Percentiles rank a stretch among this genome's conserved stretches.
Conservation (phyloP, 2,888 invertebrate species). For the Podotricha telesiphe region DNA sequence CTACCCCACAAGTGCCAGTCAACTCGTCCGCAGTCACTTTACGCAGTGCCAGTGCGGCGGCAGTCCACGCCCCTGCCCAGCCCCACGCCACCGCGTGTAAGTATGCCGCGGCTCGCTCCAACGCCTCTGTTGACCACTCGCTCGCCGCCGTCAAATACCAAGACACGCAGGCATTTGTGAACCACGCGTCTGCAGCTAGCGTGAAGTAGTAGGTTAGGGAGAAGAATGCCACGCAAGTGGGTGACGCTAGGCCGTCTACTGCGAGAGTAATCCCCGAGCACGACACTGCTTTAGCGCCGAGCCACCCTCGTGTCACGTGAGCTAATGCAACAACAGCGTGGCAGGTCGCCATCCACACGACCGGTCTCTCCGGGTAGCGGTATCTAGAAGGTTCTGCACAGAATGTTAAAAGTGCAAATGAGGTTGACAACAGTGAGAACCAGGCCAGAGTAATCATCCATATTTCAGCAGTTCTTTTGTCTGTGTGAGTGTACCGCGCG, state of each 20-base stretch:
- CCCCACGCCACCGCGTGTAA: conserved; percentile 95
- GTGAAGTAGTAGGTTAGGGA: conserved; percentile 90
- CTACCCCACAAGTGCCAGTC: conserved; percentile 92
- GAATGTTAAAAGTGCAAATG: conserved; percentile 93
- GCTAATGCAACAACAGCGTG: conserved; percentile 91
- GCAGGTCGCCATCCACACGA: conserved; percentile 94
- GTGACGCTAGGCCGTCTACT: conserved; percentile 77
- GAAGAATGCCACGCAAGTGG: conserved; percentile 89
- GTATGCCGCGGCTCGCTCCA: conserved; percentile 92
- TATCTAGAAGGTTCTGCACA: conserved; percentile 95
- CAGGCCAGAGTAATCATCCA: conserved; percentile 91
- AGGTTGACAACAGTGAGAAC: conserved; percentile 90
- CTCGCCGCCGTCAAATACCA: conserved; percentile 96
- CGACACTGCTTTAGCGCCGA: conserved; percentile 71
- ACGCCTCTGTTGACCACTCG: conserved; percentile 96
- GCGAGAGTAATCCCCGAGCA: conserved; percentile 71
- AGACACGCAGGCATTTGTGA: conserved; percentile 93
- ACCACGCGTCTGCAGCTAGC: conserved; percentile 92
- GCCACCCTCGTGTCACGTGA: conserved; percentile 87
- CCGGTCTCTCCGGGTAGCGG: conserved; percentile 95
- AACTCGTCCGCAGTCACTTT: conserved; percentile 91
- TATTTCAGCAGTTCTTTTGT: conserved; percentile 87
- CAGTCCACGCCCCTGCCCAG: conserved; percentile 92
- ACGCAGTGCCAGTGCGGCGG: conserved; percentile 90
- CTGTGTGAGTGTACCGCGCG: conserved; percentile 86